Conservation (phyloP, 2,113 vertebrate species). For the Protobothrops flavoviridis region DNA sequence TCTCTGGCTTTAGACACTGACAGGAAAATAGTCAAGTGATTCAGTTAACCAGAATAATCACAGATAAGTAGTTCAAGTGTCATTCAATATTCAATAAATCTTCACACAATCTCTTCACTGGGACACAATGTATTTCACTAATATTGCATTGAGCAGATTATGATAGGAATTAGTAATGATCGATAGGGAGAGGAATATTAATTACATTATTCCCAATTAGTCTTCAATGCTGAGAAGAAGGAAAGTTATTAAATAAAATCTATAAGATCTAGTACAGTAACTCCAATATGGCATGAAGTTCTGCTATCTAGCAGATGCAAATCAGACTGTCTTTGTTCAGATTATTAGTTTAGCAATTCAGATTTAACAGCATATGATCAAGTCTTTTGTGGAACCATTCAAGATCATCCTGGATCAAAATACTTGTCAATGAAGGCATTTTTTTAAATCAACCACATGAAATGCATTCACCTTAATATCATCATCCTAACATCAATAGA, state of each 20-base stretch:
- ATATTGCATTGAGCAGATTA: slow-evolving; percentile 15
- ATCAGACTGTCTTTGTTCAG: slow-evolving; percentile 26
- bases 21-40: neutral
- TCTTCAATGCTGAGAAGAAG: slow-evolving; percentile 4
- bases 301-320: slow-evolving; percentile 1
- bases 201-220: neutral
- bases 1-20: neutral
- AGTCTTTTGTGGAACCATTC: slow-evolving; percentile 30
- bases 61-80: neutral
- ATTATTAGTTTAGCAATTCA: slow-evolving; percentile 36
- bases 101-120: slow-evolving; percentile 18
- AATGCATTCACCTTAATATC: slow-evolving; percentile 48
- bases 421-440: slow-evolving; percentile 21
- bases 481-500: slow-evolving; percentile 29
- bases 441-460: slow-evolving; percentile 34
- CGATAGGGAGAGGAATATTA: neutral
- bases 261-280: slow-evolving; percentile 9
- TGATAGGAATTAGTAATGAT: neutral
- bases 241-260: slow-evolving; percentile 20
- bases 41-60: neutral
- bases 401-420: slow-evolving; percentile 43
- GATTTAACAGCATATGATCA: slow-evolving; percentile 41
- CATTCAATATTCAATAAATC: slow-evolving; percentile 33
- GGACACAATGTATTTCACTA: slow-evolving; percentile 20
- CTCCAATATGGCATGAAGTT: neutral